These are phyloP conservation scores for Elymnias hypermnestra DNA, from an alignment of 1,140 invertebrate species.

Conservation along the genomic window DNA sequence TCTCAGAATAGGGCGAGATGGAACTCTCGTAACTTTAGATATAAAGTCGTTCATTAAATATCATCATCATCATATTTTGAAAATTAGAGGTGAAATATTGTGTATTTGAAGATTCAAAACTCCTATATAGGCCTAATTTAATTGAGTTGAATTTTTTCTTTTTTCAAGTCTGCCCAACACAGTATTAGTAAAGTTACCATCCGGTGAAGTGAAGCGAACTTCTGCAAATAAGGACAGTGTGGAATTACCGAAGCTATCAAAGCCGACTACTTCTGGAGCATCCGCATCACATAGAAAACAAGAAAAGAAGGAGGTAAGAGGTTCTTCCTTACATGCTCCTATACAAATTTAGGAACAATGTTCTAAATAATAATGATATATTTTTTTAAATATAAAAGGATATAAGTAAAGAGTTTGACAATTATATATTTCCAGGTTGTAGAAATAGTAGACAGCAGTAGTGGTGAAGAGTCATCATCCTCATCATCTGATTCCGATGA, in stretches of 20 bases:
- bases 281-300: slow-evolving; percentile 38
- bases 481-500: slow-evolving; percentile 84
- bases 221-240: slow-evolving; percentile 59
- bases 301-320: slow-evolving; percentile 60
- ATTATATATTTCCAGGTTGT: slow-evolving; percentile 60
- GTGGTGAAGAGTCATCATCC: slow-evolving; percentile 70
- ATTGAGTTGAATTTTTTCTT: background rate
- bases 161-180: slow-evolving; percentile 72
- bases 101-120: too few relatives aligned
- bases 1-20: too few relatives aligned
- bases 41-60: too few relatives aligned
- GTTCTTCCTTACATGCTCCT: too few relatives aligned
- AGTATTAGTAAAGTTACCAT: slow-evolving; percentile 80
- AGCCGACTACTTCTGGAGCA: slow-evolving; percentile 66
- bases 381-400: background rate
- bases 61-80: too few relatives aligned
- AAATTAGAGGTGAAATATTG: too few relatives aligned
- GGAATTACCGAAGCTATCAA: slow-evolving; percentile 57
- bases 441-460: slow-evolving; percentile 81
- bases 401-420: too few relatives aligned
- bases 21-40: too few relatives aligned
- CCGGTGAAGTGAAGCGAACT: slow-evolving; percentile 76
- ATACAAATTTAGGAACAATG: slow-evolving; percentile 1
- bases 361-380: background rate
- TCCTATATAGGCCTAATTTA: background rate